Conservation (phyloP, 1,140 invertebrate species). For the Sinonovacula constricta region DNA sequence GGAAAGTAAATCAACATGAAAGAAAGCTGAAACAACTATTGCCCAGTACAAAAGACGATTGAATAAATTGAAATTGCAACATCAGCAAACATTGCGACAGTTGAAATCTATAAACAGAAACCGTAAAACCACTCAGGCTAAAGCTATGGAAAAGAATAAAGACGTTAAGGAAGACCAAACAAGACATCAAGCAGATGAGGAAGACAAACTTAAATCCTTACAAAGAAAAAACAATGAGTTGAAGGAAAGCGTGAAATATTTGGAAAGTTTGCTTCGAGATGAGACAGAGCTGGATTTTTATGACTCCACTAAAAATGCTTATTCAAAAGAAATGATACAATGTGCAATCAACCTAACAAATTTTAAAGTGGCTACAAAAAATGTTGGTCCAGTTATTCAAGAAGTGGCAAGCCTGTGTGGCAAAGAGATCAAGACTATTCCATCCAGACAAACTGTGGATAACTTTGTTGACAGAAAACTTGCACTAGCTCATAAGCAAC, state of each 20-base stretch:
- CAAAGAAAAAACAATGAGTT: background rate
- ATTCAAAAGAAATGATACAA: constrained; percentile 7
- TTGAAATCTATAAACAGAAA: too few species aligned
- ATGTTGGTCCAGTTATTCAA: constrained; percentile 43
- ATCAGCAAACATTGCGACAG: too few species aligned
- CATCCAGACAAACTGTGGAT: constrained; percentile 17
- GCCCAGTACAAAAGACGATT: too few species aligned
- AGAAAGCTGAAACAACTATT: too few species aligned
- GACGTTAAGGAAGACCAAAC: too few species aligned
- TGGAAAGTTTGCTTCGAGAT: background rate
- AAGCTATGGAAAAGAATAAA: too few species aligned
- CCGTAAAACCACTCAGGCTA: too few species aligned
- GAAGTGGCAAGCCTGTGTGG: constrained; percentile 42
- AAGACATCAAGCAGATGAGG: too few species aligned
- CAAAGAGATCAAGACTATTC: constrained; percentile 28
- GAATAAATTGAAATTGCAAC: too few species aligned
- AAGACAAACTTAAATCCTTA: background rate
- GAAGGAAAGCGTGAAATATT: background rate
- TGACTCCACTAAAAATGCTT: background rate
- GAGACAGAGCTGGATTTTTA: background rate
- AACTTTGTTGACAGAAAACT: constrained; percentile 34
- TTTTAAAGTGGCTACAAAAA: background rate
- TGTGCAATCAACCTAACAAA: constrained; percentile 11
- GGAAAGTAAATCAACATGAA: too few species aligned
- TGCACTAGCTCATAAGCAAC: constrained; percentile 32